These are phyloP conservation scores for Pseudochirops corinnae DNA, from an alignment of 2,797 vertebrate species.

Conservation along the genomic window DNA sequence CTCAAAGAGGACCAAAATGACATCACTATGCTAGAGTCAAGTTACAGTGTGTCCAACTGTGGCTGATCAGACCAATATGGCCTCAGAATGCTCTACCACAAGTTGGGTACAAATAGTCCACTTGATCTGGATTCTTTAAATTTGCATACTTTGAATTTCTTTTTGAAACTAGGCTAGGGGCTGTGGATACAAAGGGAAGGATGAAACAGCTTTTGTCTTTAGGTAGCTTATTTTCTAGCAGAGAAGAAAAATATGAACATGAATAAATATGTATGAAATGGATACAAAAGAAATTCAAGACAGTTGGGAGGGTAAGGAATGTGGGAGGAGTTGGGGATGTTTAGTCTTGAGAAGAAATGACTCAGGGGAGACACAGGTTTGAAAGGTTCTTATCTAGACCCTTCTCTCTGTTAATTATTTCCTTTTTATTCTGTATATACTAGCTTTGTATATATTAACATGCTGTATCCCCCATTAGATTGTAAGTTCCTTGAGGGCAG, in stretches of 20 bases:
- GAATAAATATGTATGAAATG: neutral
- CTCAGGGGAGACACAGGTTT: neutral
- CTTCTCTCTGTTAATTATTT: neutral
- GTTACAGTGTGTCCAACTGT: too few species aligned
- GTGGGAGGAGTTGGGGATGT: neutral
- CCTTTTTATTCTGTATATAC: neutral
- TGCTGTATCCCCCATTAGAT: neutral
- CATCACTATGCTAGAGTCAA: too few species aligned
- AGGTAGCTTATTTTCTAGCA: neutral
- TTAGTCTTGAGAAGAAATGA: neutral
- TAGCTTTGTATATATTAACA: neutral
- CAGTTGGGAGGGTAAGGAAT: neutral
- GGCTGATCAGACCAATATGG: too few species aligned
- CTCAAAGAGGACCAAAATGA: too few species aligned
- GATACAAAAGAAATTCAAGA: neutral
- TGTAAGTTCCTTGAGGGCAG: neutral
- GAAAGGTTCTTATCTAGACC: neutral
- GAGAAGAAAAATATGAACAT: constrained; percentile 7
- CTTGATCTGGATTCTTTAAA: too few species aligned
- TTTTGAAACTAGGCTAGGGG: neutral
- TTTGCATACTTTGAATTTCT: too few species aligned
- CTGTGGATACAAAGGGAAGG: neutral
- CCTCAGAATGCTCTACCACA: too few species aligned
- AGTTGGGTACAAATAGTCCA: too few species aligned
- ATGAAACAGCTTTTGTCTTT: neutral